Base-by-base conservation (phyloP, 2,888 invertebrate genomes). In the Pristionchus arcanus region DNA sequence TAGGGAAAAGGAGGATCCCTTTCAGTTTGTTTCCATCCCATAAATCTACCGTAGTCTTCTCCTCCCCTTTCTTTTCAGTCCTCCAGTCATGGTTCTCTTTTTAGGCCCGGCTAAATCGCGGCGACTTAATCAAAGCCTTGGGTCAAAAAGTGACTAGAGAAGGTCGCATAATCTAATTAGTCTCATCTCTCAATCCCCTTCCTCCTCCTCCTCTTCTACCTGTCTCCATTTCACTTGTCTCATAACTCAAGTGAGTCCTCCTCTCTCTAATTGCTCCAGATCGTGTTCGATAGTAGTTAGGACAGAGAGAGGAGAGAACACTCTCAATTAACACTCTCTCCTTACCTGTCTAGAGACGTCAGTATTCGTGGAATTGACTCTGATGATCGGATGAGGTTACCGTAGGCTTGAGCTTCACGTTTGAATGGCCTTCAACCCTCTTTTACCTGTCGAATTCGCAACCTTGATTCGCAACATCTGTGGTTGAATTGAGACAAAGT, bases 31-130 rank as follows among this genome's bases (percentile, higher is more conserved):
- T 88, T 37, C 71, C 53, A 1, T 55, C 77, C 25, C 81, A 81
- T 81, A 81, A 81, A 81, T 81, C 81, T 81, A 81, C 68, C 87
- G 59, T 68, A 68, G 49, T 59, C 87, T 87, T 21, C 28, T 68
- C 31, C 71, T 42, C 49, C 59, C 37, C 34, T 34, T 37, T 34
- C 71, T 68, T 28, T 15, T 81, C 49, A 1, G 13, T 86, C 87
- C 66, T 66, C 42, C 59, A 68, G 25, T 87, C 71, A 31, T 42
- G 34, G 28, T 25, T 1, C 49, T 81, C 81, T 81, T 68, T 71
- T 66, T 87, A 34, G 37, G 21, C 71, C 21, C 68, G 42, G n/a
- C 49, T 66, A 34, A 68, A 34, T 66, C 68, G 59, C 49, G 81
- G 81, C 19, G 49, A 81, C n/a, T 81, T 81, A 81, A 81, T 81